Evolutionary conservation across 2,113 vertebrate species (phyloP).

Genomic region (Leucopsar rothschildi): DNA sequence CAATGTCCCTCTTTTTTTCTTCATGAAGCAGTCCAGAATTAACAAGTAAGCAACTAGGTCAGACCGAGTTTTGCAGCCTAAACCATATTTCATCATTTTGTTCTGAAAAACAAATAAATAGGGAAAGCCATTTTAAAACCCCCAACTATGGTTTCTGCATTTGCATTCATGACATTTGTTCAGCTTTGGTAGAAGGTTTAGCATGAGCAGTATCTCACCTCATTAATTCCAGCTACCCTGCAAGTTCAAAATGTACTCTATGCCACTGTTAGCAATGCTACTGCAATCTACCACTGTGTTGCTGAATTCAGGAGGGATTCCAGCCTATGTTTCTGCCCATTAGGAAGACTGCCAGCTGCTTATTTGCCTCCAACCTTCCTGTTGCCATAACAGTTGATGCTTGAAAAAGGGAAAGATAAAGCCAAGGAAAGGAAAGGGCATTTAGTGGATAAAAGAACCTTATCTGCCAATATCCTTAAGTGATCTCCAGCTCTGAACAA

Average conservation of each 20-base stretch:
- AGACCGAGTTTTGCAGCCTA: neutral
- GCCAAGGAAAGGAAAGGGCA: neutral
- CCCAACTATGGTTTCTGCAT: neutral
- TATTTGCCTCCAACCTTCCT: neutral
- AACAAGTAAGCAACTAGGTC: neutral
- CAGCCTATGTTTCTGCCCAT: neutral
- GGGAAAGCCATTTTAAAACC: neutral
- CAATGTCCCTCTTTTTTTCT: neutral
- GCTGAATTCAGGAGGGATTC: neutral
- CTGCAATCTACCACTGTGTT: neutral
- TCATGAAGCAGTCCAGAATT: neutral
- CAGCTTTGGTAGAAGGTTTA: neutral
- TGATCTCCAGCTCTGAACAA: neutral
- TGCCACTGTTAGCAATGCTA: neutral
- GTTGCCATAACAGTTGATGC: neutral
- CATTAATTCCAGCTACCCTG: constrained; percentile 7
- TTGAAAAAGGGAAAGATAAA: neutral
- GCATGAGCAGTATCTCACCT: neutral
- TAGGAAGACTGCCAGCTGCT: constrained; percentile 1
- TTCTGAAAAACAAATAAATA: neutral
- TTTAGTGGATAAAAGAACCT: neutral
- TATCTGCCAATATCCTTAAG: neutral
- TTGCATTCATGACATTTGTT: neutral
- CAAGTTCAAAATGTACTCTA: neutral
- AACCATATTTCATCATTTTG: neutral